Evolutionary conservation across 2,797 vertebrate species (phyloP), one percentile per base, ranked within the genome.

Genomic region (Phalloptychus januarius): DNA sequence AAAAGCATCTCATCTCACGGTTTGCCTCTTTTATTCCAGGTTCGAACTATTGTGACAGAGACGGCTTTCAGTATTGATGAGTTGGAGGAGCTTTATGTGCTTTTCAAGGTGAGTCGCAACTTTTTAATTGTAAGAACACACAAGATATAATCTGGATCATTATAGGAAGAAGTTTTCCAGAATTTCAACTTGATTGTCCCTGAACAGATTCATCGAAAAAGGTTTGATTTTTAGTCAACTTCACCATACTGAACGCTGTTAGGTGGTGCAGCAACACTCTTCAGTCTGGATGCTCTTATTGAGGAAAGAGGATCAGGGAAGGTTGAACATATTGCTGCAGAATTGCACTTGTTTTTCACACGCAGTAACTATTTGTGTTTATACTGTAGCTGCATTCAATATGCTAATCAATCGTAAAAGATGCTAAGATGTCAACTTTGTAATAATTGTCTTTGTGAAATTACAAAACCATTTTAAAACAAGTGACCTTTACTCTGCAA

Each of bases 1-100:
- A n/a, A n/a, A n/a, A n/a, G n/a, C n/a, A n/a, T n/a, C n/a, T n/a
- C n/a, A n/a, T n/a, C n/a, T 75, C 54, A 75, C 16, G 2, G 36
- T 52, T 16, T 12, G 56, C 23, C 58, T n/a, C 7, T 52, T 82
- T 67, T 65, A 33, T 79, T 78, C 77, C 91, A 99, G 98, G 98
- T 99, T 2, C 96, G 98, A 75, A 98, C 97, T 45, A 98, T 99
- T 80, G 96, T 99, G 77, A 98, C 97, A 0, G 98, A 99, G 93
- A 99, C 98, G 0, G 96, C 97, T 77, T 99, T 99, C 86, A 97
- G 94, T 79, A 96, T 98, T 0, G 97, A 98, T 56, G 98, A 99
- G 73, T 85, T 99, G 83, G 98, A 99, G 87, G 98, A 99, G 84
- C 96, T 99, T 0, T 99, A 97, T 48, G 95, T 97, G 2, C 97